Percentiles rank a stretch among this genome's conserved stretches.
These are phyloP conservation scores for Hirundo rustica DNA, from an alignment of 2,797 vertebrate species.

Conservation along the genomic window DNA sequence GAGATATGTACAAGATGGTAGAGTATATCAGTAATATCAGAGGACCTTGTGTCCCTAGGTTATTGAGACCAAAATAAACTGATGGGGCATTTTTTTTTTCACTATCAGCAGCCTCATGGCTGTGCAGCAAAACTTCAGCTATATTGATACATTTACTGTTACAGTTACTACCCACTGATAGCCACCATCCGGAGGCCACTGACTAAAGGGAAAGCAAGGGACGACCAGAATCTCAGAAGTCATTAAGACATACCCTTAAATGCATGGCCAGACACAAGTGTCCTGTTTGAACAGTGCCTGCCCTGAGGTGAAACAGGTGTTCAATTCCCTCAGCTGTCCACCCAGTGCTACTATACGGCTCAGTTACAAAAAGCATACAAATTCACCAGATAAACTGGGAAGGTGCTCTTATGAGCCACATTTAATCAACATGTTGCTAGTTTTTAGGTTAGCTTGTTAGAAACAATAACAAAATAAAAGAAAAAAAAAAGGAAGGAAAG, in stretches of 20 bases:
- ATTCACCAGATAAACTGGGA: not conserved
- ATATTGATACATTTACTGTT: not conserved
- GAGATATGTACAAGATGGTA: not conserved
- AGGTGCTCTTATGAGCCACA: not conserved
- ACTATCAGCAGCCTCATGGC: not conserved
- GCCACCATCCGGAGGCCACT: not conserved
- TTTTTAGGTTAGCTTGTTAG: too few species aligned
- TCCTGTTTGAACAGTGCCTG: not conserved
- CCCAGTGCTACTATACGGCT: not conserved
- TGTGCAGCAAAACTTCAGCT: not conserved
- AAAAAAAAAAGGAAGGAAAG: too few species aligned
- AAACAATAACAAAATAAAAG: too few species aligned
- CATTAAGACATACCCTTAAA: not conserved
- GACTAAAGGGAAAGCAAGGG: not conserved
- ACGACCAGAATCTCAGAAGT: not conserved
- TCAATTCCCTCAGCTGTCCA: not conserved
- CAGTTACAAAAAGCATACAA: not conserved
- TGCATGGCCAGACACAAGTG: fast-evolving
- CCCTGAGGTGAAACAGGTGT: not conserved
- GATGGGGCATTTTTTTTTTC: not conserved
- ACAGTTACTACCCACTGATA: not conserved
- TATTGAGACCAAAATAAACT: not conserved
- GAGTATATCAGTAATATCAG: not conserved
- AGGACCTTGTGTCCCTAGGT: not conserved
- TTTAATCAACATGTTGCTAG: too few species aligned